Evolutionary conservation across 2,888 invertebrate species (phyloP).

Genomic region (Mesodorylaimus sp.): DNA sequence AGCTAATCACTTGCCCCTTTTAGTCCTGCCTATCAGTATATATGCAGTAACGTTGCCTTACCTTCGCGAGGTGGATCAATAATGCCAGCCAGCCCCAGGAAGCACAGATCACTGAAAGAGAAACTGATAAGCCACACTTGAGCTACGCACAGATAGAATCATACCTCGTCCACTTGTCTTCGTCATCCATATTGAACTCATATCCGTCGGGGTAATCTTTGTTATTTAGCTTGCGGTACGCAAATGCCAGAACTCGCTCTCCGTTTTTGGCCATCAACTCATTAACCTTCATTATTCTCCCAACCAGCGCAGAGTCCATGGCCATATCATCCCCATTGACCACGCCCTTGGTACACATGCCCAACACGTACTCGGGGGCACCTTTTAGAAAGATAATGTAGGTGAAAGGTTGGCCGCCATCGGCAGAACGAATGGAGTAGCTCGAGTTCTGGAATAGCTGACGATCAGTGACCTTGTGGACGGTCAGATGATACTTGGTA

Average conservation of each 20-base stretch:
- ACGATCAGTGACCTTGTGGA: not conserved
- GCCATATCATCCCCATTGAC: not conserved
- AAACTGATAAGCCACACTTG: too few species aligned
- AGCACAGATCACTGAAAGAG: not conserved
- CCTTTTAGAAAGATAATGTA: not conserved
- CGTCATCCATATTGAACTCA: not conserved
- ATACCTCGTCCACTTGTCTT: too few species aligned
- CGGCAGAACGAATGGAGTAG: too few species aligned
- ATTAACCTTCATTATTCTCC: not conserved
- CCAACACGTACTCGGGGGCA: constrained; percentile 3
- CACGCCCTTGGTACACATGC: not conserved
- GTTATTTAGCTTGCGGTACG: not conserved
- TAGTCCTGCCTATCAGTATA: too few species aligned
- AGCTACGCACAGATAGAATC: too few species aligned
- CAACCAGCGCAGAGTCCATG: not conserved
- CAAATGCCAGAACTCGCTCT: not conserved
- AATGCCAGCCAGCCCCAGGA: not conserved
- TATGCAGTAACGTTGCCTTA: too few species aligned
- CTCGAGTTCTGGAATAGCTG: too few species aligned
- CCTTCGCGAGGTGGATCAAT: not conserved
- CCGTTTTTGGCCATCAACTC: constrained; percentile 1
- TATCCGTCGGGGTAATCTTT: not conserved
- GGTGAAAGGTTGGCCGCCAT: not conserved
- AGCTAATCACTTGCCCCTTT: too few species aligned
- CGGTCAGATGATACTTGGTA: not conserved